Evolutionary conservation across 2,797 vertebrate genomes (phyloP).

Genomic region (Eulemur mongoz): DNA sequence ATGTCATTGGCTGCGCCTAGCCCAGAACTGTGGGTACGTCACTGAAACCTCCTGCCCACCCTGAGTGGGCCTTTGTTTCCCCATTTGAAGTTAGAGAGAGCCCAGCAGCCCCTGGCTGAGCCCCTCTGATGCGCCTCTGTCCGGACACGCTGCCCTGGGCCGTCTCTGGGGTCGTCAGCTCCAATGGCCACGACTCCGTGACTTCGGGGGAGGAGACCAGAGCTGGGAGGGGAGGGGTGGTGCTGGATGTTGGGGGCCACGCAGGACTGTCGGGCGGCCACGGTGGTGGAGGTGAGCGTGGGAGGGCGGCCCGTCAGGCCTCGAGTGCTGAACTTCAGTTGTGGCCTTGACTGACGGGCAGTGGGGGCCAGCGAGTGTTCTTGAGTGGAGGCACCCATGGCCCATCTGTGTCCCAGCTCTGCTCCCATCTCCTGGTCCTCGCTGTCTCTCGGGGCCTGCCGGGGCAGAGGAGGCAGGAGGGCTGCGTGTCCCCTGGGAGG

Average conservation of each 20-base stretch:
- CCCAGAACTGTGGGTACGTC: neutral
- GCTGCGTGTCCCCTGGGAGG: neutral
- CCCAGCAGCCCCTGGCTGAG: neutral
- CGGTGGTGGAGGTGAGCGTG: fast-evolving
- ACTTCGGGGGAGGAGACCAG: neutral
- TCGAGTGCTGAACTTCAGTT: neutral
- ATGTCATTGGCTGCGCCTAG: neutral
- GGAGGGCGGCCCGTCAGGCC: neutral
- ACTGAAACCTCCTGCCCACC: no score
- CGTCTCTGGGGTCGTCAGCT: neutral
- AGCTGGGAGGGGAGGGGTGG: neutral
- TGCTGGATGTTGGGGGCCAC: neutral
- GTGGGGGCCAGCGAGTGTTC: neutral
- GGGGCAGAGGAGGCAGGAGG: neutral
- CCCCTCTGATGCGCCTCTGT: neutral
- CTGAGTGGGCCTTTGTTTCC: neutral
- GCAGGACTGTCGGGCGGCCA: neutral
- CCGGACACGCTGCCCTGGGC: neutral
- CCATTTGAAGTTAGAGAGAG: neutral
- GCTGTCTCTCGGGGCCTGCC: neutral
- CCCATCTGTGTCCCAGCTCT: neutral
- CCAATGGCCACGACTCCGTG: no score
- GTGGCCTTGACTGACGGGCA: neutral
- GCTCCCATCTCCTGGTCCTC: neutral
- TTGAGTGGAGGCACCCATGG: neutral